phyloP scores from a whole-genome alignment of 2,113 vertebrate genomes.

The Hemichromis elongatus region DNA sequence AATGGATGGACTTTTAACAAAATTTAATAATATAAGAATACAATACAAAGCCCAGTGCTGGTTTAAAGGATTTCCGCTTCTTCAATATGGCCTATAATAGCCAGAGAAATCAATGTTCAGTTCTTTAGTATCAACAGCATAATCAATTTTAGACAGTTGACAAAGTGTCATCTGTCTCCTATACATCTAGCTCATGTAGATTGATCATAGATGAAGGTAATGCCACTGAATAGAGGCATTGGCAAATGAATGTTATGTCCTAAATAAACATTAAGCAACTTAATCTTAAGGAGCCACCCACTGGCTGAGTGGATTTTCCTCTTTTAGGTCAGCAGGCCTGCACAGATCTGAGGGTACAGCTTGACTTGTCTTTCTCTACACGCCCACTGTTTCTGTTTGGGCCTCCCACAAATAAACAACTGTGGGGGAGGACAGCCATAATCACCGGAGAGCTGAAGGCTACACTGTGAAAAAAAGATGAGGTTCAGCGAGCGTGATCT shows the following conservation, averaged over 20 bases:
- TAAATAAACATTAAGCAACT: not conserved
- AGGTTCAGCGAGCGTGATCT: constrained; percentile 18
- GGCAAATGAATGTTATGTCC: not conserved
- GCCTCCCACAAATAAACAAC: constrained; percentile 52
- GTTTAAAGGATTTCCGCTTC: not conserved
- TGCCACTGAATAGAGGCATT: not conserved
- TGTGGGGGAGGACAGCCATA: constrained; percentile 33
- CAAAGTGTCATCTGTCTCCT: not conserved
- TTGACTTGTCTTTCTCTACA: constrained; percentile 3
- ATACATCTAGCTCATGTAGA: not conserved
- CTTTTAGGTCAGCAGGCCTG: not conserved
- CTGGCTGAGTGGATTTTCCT: not conserved
- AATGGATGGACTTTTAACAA: not conserved
- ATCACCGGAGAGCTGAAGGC: constrained; percentile 15
- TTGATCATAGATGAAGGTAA: not conserved
- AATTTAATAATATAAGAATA: not conserved
- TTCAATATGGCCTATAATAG: not conserved
- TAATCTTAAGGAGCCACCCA: not conserved
- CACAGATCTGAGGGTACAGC: not conserved
- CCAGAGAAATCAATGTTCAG: not conserved
- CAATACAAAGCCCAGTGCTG: not conserved
- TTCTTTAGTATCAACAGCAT: not conserved
- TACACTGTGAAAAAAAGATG: constrained; percentile 22
- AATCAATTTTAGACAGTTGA: not conserved
- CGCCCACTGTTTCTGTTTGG: constrained; percentile 44